Percentiles rank a stretch among this genome's conserved stretches.
phyloP scores from a whole-genome alignment of 1,140 invertebrate genomes.

The Aphidius gifuensis region DNA sequence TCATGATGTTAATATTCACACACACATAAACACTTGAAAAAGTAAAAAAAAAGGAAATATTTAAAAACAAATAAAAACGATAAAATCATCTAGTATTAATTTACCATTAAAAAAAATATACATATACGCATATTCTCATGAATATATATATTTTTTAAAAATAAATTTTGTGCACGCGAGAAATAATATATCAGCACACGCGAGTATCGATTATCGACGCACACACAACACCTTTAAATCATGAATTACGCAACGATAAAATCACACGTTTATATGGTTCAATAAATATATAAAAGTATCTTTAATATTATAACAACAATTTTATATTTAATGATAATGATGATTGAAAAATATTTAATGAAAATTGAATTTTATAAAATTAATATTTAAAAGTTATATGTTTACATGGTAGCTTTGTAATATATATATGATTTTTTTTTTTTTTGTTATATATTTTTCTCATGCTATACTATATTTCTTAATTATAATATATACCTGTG shows the following conservation, averaged over 20 bases:
- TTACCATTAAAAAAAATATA: not conserved
- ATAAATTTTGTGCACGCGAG: not conserved
- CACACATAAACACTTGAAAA: not conserved
- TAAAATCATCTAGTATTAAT: too few species aligned
- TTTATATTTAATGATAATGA: too few species aligned
- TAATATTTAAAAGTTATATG: too few species aligned
- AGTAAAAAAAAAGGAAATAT: too few species aligned
- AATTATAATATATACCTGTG: too few species aligned
- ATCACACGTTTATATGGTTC: not conserved
- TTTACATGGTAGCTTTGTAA: too few species aligned
- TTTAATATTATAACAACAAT: too few species aligned
- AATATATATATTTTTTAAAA: not conserved
- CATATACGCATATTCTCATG: not conserved
- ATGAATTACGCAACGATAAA: constrained; percentile 22
- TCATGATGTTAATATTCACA: not conserved
- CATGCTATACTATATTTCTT: too few species aligned
- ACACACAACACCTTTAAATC: not conserved
- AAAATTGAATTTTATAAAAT: too few species aligned
- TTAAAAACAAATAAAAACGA: not conserved
- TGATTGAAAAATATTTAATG: too few species aligned
- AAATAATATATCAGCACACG: constrained; percentile 2
- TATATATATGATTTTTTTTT: too few species aligned
- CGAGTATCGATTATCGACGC: constrained; percentile 20
- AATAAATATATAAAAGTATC: not conserved
- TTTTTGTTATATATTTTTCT: too few species aligned